Percentiles rank a stretch among this genome's conserved stretches.
Evolutionary conservation across 2,888 invertebrate species (phyloP).

Genomic region (Dasypogon diadema): DNA sequence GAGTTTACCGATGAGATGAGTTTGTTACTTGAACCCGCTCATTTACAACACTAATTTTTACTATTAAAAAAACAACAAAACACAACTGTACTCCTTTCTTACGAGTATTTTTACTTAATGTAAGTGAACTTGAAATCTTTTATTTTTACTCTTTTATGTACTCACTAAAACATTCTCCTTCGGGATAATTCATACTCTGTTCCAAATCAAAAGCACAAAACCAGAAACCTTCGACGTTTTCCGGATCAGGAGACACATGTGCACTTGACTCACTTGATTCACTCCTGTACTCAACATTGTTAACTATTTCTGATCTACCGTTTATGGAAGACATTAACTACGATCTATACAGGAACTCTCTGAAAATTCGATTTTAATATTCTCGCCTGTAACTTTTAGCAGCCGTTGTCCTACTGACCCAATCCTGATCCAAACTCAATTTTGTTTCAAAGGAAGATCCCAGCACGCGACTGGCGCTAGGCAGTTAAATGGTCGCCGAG

Average conservation of each 20-base stretch:
- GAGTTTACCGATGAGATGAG: no score
- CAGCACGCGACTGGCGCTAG: slow-evolving; percentile 1
- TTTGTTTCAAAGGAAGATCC: neutral
- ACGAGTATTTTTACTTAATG: no score
- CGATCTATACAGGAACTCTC: no score
- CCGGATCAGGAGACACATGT: neutral
- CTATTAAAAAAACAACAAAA: no score
- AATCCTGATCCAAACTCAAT: slow-evolving; percentile 1
- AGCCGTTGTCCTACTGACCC: slow-evolving; percentile 13
- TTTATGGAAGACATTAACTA: neutral
- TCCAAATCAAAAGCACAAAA: slow-evolving; percentile 15
- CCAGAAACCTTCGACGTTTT: neutral
- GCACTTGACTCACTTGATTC: slow-evolving; percentile 10
- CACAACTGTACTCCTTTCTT: no score
- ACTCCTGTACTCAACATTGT: neutral
- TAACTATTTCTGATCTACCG: neutral
- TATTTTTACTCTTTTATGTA: no score
- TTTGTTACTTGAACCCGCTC: no score
- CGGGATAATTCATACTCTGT: slow-evolving; percentile 7
- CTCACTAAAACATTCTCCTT: neutral
- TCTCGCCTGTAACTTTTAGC: neutral
- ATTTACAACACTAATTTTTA: no score
- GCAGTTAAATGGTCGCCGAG: neutral
- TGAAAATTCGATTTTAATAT: neutral
- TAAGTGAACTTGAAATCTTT: no score